Base-by-base conservation (phyloP, 2,888 invertebrate species). In the Imbricaverruca yamaguchii region DNA sequence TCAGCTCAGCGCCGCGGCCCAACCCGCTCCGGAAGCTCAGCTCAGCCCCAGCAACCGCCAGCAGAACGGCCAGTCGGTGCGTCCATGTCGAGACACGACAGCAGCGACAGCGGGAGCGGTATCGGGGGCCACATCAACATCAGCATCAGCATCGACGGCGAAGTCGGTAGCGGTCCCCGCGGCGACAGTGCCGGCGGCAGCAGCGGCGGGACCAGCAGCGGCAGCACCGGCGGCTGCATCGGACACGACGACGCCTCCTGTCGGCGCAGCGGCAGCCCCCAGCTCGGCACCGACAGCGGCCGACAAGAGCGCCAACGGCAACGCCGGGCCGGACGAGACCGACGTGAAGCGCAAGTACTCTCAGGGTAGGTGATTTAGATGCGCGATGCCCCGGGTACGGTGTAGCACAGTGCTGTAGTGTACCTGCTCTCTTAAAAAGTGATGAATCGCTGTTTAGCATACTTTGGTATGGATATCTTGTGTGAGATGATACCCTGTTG, bases 311-410 rank as follows among this genome's bases (percentile, higher is more conserved):
- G 13, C 21, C 21, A 74, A 74, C 74, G 23, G 21, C 53, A 13
- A 53, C 10, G 74, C 18, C 18, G 55, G 8, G 18, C 74, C 6
- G 9, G 74, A 74, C 55, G 74, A 74, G 53, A 74, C 74, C 0
- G 74, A 74, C 21, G 74, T 74, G 55, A 74, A 74, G 55, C 53
- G 74, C 3, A 55, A 74, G n/a, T 74, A 74, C 55, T 55, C 74
- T 10, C 74, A 74, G 21, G 74, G 74, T 74, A 21, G 10, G 74
- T 65, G 13, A 15, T 15, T 61, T 15, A 15, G 18, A 39, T 39
- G 39, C 39, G 39, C 39, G 39, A 39, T 39, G 39, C 39, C 39
- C 39, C 39, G 39, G 39, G 39, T 39, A 39, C 2, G 39, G 39
- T 39, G 39, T 39, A 39, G 39, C 39, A 39, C 39, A 39, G 4